Evolutionary conservation across 1,140 invertebrate species (phyloP).

Genomic region (Cataglyphis hispanica): DNA sequence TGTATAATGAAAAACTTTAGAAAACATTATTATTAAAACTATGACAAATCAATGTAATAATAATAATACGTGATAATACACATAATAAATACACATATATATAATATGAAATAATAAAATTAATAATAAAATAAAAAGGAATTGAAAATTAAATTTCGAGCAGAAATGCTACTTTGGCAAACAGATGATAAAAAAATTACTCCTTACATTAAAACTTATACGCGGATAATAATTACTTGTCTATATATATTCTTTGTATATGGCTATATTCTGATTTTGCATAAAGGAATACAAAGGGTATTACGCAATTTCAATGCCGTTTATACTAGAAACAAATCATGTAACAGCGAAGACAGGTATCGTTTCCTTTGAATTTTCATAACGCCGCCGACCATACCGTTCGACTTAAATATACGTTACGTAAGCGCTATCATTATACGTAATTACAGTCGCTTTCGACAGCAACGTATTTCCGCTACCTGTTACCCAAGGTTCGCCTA

Average conservation of each 20-base stretch:
- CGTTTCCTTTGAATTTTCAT: slow-evolving; percentile 45
- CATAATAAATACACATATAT: too few species aligned
- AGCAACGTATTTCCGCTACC: slow-evolving; percentile 50
- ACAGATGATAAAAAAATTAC: background rate
- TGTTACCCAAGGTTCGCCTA: slow-evolving; percentile 23
- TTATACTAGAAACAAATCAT: slow-evolving; percentile 4
- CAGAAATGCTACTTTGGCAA: background rate
- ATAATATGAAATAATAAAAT: too few species aligned
- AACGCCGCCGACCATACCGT: background rate
- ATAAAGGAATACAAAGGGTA: slow-evolving; percentile 3
- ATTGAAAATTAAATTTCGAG: background rate
- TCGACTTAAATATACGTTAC: slow-evolving; percentile 51
- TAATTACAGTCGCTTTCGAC: slow-evolving; percentile 53
- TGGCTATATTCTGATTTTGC: slow-evolving; percentile 1
- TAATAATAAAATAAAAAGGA: too few species aligned
- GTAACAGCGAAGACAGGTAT: slow-evolving; percentile 30
- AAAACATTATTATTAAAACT: too few species aligned
- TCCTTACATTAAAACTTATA: background rate
- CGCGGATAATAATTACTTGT: background rate
- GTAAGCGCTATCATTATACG: slow-evolving; percentile 51
- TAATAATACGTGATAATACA: too few species aligned
- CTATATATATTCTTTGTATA: background rate
- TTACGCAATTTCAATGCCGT: slow-evolving; percentile 44
- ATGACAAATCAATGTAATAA: too few species aligned
- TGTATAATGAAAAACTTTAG: too few species aligned